Conservation (phyloP, 2,797 vertebrate species). For the Ataeniobius toweri region DNA sequence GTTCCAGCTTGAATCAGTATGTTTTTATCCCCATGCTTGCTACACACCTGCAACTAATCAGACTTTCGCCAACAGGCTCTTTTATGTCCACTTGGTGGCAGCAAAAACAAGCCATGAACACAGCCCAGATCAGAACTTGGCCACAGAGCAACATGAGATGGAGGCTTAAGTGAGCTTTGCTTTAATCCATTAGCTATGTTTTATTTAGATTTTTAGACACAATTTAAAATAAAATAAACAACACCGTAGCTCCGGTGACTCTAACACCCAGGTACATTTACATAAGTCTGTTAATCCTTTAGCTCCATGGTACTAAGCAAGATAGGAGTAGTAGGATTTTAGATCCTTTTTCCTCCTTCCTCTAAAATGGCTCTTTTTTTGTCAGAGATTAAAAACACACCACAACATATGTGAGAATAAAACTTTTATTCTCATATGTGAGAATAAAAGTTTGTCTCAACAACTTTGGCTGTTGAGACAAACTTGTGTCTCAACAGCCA, state of each 20-base stretch:
- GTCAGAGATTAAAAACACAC: too few relatives aligned
- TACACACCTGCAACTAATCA: slow-evolving; percentile 32
- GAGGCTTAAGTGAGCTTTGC: not conserved
- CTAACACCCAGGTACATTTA: not conserved
- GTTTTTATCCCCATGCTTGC: not conserved
- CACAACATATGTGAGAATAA: too few relatives aligned
- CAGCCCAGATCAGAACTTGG: not conserved
- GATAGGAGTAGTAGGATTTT: not conserved
- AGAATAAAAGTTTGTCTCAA: too few relatives aligned
- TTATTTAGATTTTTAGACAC: not conserved
- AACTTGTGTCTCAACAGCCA: too few relatives aligned
- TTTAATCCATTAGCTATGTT: not conserved
- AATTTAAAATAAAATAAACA: not conserved
- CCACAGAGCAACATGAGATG: not conserved
- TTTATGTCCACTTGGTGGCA: slow-evolving; percentile 21
- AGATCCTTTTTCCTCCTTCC: not conserved
- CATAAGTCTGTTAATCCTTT: not conserved
- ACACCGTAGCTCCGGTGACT: not conserved
- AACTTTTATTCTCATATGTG: too few relatives aligned
- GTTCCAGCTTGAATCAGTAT: not conserved
- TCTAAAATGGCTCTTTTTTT: too few relatives aligned
- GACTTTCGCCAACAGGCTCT: not conserved
- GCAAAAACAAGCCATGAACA: slow-evolving; percentile 16
- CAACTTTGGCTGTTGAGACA: too few relatives aligned
- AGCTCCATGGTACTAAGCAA: not conserved